These are phyloP conservation scores for Acanthurus leucopareius DNA, from an alignment of 2,797 vertebrate species.

Conservation along the genomic window DNA sequence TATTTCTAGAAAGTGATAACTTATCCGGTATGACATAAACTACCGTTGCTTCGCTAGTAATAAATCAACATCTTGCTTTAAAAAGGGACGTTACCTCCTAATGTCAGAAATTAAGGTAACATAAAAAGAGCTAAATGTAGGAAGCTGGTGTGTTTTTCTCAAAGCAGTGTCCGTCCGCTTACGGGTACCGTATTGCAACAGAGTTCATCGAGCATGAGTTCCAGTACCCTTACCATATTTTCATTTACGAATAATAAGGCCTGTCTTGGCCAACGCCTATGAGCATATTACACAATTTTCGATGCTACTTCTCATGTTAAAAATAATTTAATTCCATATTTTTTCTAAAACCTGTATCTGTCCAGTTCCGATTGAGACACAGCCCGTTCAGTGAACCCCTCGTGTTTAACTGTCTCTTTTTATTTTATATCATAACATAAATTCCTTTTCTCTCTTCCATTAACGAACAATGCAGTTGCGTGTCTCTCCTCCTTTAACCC, in stretches of 20 bases:
- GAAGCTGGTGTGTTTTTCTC: conserved; percentile 47
- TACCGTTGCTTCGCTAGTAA: background rate
- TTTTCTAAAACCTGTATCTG: too few relatives aligned
- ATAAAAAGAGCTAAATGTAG: background rate
- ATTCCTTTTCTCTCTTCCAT: too few relatives aligned
- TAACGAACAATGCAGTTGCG: too few relatives aligned
- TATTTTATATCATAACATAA: too few relatives aligned
- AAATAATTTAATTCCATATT: too few relatives aligned
- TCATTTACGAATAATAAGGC: background rate
- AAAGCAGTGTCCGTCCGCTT: conserved; percentile 26
- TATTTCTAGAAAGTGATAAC: background rate
- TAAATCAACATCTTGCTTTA: rapidly evolving
- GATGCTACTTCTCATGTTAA: too few relatives aligned
- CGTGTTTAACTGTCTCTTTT: too few relatives aligned
- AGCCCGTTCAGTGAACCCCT: too few relatives aligned
- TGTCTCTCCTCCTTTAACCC: too few relatives aligned
- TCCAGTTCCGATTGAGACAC: too few relatives aligned
- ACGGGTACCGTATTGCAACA: conserved; percentile 23
- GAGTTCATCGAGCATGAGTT: background rate
- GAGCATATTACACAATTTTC: too few relatives aligned
- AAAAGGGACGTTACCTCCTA: rapidly evolving
- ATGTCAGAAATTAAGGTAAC: rapidly evolving
- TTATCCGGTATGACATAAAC: background rate
- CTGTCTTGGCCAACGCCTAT: background rate
- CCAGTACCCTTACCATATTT: conserved; percentile 1